These are phyloP conservation scores for Hymenochirus boettgeri DNA, from an alignment of 2,113 vertebrate species.

Conservation along the genomic window DNA sequence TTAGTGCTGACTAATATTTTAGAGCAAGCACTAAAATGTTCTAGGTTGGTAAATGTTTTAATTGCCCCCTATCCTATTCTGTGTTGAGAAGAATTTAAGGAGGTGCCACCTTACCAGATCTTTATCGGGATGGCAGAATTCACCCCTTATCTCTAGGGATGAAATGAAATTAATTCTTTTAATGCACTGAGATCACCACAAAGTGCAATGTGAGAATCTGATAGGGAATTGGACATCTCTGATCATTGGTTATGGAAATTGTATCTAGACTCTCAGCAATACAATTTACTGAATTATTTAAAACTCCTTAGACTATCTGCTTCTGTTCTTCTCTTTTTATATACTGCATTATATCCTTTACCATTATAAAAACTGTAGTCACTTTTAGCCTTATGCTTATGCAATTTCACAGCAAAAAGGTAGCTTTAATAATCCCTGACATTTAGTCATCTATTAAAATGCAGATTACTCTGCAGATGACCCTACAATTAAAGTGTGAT, in stretches of 20 bases:
- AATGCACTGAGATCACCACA: constrained; percentile 42
- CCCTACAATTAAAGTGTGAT: no score
- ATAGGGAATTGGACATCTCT: constrained; percentile 41
- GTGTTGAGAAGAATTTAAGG: constrained; percentile 46
- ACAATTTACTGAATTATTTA: constrained; percentile 63
- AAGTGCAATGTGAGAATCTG: constrained; percentile 41
- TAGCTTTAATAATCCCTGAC: no score
- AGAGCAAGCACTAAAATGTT: background rate
- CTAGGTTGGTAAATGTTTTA: constrained; percentile 48
- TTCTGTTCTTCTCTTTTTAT: constrained; percentile 4
- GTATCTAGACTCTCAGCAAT: constrained; percentile 50
- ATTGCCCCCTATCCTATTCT: constrained; percentile 55
- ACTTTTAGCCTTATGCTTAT: no score
- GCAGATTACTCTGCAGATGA: no score
- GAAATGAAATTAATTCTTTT: constrained; percentile 27
- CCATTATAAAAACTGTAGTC: no score
- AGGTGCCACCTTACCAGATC: constrained; percentile 25
- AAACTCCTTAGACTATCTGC: constrained; percentile 24
- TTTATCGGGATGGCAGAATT: constrained; percentile 24
- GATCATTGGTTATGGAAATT: constrained; percentile 40
- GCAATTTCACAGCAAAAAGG: no score
- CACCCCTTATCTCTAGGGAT: constrained; percentile 24
- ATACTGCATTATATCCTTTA: no score
- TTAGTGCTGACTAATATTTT: no score
- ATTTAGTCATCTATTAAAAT: no score